Conservation (phyloP, 2,797 vertebrate species). For the Falco rusticolus region DNA sequence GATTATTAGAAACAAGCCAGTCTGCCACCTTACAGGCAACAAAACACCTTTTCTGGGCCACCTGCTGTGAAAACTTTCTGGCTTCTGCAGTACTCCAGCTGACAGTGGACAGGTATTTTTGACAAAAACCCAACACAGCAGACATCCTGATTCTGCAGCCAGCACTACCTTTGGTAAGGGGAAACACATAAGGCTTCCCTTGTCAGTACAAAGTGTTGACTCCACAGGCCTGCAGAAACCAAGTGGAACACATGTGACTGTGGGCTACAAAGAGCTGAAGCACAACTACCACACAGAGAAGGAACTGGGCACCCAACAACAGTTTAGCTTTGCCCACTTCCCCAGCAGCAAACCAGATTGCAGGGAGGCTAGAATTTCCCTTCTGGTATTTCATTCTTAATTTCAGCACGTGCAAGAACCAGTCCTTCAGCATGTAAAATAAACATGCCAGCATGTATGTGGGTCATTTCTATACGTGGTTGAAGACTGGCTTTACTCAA, state of each 20-base stretch:
- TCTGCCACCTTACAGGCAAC: background rate
- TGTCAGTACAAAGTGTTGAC: background rate
- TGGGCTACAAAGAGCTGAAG: background rate
- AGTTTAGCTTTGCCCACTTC: background rate
- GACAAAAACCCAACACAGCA: background rate
- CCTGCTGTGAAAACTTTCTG: background rate
- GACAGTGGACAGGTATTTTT: background rate
- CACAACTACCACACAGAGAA: background rate
- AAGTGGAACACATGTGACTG: background rate
- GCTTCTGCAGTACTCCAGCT: background rate
- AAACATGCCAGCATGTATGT: background rate
- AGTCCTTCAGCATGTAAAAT: background rate
- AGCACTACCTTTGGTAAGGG: fast-evolving
- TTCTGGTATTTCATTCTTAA: background rate
- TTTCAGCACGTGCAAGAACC: background rate
- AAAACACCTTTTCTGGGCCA: background rate
- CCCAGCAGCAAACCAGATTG: background rate
- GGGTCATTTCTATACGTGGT: background rate
- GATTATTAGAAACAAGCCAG: background rate
- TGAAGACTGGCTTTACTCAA: background rate
- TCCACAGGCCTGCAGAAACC: background rate
- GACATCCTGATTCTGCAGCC: background rate
- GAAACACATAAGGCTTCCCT: background rate
- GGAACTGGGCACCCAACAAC: fast-evolving
- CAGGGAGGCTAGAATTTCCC: background rate